phyloP scores from a whole-genome alignment of 2,888 invertebrate genomes.

The Macaria liturata region DNA sequence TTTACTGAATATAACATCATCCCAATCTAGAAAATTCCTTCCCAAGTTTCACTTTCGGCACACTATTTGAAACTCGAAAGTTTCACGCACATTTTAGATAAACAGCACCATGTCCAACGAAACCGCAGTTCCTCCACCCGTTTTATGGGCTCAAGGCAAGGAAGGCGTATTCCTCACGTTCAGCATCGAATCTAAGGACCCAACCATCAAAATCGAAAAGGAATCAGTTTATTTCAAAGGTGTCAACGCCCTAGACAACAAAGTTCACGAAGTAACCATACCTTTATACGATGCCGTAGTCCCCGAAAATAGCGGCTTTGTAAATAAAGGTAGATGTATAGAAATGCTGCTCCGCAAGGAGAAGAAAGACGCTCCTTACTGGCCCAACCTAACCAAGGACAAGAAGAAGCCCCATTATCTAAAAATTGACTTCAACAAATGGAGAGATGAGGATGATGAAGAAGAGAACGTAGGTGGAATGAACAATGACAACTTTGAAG shows the following conservation, averaged over 20 bases:
- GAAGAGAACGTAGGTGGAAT: conserved; percentile 79
- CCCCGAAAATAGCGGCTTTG: conserved; percentile 89
- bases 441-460: conserved; percentile 98
- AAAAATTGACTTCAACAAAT: conserved; percentile 98
- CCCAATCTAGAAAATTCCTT: conserved; percentile 23
- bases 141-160: conserved; percentile 97
- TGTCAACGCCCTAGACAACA: conserved; percentile 91
- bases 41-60: conserved; percentile 6
- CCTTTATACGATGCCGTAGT: conserved; percentile 92
- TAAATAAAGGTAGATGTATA: conserved; percentile 89
- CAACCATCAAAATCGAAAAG: conserved; percentile 90
- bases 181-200: conserved; percentile 94
- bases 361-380: conserved; percentile 89
- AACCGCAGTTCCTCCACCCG: conserved; percentile 87
- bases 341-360: conserved; percentile 90
- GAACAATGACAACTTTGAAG: conserved; percentile 81
- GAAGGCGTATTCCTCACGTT: conserved; percentile 93
- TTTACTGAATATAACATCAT: conserved; percentile 20
- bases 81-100: conserved; percentile 8
- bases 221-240: conserved; percentile 92
- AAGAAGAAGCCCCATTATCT: conserved; percentile 97
- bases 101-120: conserved; percentile 73
- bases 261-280: conserved; percentile 94
- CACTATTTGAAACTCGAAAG: conserved; percentile 6
- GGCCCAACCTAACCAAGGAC: conserved; percentile 94